phyloP scores from a whole-genome alignment of 2,113 vertebrate genomes.

The Desmodus rotundus region DNA sequence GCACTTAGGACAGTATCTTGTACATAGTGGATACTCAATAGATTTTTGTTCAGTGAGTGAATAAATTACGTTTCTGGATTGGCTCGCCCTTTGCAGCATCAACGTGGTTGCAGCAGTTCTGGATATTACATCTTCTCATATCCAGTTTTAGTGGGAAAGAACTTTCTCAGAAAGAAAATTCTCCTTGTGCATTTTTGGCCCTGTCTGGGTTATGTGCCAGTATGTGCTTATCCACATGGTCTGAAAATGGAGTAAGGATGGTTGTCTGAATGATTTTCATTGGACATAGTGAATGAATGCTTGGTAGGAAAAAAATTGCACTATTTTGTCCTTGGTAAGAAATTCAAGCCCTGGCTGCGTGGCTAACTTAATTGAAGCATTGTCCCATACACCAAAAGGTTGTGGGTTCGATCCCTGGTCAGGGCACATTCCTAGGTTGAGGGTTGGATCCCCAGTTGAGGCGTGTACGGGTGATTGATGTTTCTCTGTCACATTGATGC shows the following conservation, averaged over 20 bases:
- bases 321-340: not conserved
- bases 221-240: not conserved
- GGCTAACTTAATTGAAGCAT: no score
- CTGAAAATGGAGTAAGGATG: not conserved
- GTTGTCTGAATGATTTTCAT: not conserved
- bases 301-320: not conserved
- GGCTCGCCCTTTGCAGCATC: not conserved
- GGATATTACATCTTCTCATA: conserved; percentile 14
- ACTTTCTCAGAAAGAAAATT: not conserved
- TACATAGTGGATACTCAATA: not conserved
- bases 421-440: no score
- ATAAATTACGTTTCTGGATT: not conserved
- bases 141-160: not conserved
- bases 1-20: not conserved
- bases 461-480: no score
- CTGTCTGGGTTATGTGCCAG: not conserved
- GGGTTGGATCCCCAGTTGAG: no score
- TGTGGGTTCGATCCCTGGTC: no score
- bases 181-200: not conserved
- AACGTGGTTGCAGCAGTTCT: not conserved
- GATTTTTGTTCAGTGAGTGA: conserved; percentile 11
- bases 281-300: not conserved
- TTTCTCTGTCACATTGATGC: no score
- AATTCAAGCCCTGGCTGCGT: not conserved
- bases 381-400: no score